A percentile compares a stretch with the other conserved stretches of the same genome.
These are phyloP conservation scores for Pteronura brasiliensis DNA, from an alignment of 2,113 vertebrate genomes.

Conservation along the genomic window DNA sequence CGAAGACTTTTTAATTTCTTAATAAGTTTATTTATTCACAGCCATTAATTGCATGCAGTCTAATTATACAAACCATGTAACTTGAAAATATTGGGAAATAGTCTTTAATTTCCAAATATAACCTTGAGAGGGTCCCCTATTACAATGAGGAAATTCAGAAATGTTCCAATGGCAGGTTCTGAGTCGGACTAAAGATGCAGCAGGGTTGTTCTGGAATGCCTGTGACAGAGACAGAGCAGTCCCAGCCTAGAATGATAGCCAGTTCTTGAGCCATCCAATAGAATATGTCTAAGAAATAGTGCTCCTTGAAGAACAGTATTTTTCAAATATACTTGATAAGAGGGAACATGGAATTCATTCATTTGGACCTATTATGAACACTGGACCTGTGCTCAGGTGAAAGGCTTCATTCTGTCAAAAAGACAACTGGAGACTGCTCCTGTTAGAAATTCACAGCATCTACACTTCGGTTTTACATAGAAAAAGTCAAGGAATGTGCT, in stretches of 20 bases:
- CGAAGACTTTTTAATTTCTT: not conserved
- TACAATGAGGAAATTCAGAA: not conserved
- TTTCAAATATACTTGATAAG: not conserved
- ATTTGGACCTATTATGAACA: not conserved
- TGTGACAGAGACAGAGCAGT: not conserved
- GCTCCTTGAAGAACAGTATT: not conserved
- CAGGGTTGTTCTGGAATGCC: not conserved
- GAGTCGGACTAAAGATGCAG: not conserved
- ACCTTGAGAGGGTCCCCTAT: not conserved
- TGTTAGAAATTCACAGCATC: not conserved
- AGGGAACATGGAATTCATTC: not conserved
- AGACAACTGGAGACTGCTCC: not conserved
- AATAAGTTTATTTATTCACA: not conserved
- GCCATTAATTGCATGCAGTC: not conserved
- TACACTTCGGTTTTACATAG: not conserved
- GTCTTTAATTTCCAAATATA: not conserved
- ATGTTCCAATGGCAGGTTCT: not conserved
- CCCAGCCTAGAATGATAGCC: not conserved
- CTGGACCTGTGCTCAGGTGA: not conserved
- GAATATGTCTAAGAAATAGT: not conserved
- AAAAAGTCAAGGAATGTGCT: not conserved
- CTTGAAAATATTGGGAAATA: not conserved
- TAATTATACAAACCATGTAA: not conserved
- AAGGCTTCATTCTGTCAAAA: not conserved
- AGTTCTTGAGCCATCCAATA: not conserved